Percentiles rank a stretch among this genome's conserved stretches.
These are phyloP conservation scores for Phrynocephalus guinanensis DNA, from an alignment of 2,797 vertebrate genomes.

Conservation along the genomic window DNA sequence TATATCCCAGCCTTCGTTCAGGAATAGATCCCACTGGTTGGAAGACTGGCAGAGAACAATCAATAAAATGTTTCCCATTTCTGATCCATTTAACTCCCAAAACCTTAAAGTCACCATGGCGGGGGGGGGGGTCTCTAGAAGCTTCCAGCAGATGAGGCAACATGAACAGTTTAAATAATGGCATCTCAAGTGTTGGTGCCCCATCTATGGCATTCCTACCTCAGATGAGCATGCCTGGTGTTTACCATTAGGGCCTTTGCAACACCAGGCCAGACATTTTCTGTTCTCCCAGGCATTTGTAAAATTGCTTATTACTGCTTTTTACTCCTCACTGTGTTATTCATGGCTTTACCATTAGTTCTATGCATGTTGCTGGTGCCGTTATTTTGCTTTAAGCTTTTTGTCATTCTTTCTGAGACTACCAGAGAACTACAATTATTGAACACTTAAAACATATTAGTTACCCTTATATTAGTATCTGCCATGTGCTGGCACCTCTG, in stretches of 20 bases:
- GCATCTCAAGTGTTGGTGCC: not conserved
- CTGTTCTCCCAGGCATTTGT: not conserved
- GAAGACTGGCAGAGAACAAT: too few species aligned
- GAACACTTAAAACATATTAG: not conserved
- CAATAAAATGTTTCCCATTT: too few species aligned
- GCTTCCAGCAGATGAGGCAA: not conserved
- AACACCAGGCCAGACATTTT: not conserved
- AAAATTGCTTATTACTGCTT: not conserved
- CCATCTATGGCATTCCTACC: not conserved
- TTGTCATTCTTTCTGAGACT: not conserved
- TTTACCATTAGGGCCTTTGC: not conserved
- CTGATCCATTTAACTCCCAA: not conserved
- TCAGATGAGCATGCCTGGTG: not conserved
- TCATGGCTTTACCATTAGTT: not conserved
- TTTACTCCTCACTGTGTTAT: not conserved
- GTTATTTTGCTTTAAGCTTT: not conserved
- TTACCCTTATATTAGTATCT: not conserved
- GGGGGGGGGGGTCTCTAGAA: not conserved
- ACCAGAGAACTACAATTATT: not conserved
- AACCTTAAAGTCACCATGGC: not conserved
- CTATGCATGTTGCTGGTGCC: not conserved
- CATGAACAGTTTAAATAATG: too few species aligned
- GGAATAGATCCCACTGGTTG: too few species aligned
- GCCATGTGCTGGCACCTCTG: too few species aligned
- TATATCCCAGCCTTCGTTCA: too few species aligned